Conservation (phyloP, 35 echinoderm and acorn worm species). For the Anneissia japonica region DNA sequence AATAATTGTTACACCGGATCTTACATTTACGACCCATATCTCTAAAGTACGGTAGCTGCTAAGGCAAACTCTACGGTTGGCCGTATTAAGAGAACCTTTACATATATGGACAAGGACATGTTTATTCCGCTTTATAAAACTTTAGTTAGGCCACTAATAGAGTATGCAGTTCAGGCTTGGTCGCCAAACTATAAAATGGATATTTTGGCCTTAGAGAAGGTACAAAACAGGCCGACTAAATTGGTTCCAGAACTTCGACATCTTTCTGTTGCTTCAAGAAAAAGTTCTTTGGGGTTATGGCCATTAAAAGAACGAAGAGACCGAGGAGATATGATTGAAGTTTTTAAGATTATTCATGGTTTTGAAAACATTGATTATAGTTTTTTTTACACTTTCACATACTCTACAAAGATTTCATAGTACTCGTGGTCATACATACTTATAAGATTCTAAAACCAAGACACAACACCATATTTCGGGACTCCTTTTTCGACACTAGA, state of each 20-base stretch:
- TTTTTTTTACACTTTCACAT: background rate
- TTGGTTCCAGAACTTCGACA: constrained; percentile 24
- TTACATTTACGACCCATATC: background rate
- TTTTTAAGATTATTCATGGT: constrained; percentile 24
- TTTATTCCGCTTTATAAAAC: background rate
- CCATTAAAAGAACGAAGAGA: constrained; percentile 17
- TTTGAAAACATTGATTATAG: background rate
- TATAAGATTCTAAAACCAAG: background rate
- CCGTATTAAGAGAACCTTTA: background rate
- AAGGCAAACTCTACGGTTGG: background rate
- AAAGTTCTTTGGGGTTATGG: background rate
- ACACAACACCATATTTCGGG: background rate
- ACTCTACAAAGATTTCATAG: background rate
- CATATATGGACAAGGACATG: background rate
- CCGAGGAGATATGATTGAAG: constrained; percentile 42
- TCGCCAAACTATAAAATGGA: background rate
- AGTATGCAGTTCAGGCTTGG: constrained; percentile 18
- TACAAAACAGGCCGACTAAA: constrained; percentile 25
- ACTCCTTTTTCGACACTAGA: background rate
- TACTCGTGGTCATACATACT: background rate
- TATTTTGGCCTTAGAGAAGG: background rate
- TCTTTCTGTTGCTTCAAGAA: background rate
- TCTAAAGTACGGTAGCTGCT: background rate
- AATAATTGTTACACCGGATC: background rate
- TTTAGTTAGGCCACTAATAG: background rate